phyloP scores from a whole-genome alignment of 2,797 vertebrate genomes.

The Atherinosoma microstoma region DNA sequence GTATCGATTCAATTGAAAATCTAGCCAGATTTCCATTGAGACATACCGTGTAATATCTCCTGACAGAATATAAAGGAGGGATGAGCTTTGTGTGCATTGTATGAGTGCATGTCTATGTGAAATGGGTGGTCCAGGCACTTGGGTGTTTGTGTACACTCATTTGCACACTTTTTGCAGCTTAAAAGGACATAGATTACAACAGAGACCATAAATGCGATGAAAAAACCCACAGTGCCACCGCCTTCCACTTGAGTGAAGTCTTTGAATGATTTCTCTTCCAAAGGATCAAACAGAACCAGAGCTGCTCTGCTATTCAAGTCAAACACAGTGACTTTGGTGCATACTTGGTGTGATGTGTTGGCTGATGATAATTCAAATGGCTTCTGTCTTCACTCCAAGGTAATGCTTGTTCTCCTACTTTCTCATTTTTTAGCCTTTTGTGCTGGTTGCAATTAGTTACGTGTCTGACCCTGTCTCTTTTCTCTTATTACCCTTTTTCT shows the following conservation, averaged over 20 bases:
- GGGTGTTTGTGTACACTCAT: constrained; percentile 28
- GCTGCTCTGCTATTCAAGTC: constrained; percentile 35
- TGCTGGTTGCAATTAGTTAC: constrained; percentile 11
- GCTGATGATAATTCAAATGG: constrained; percentile 62
- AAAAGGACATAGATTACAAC: constrained; percentile 29
- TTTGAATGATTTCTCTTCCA: constrained; percentile 44
- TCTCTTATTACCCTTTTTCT: constrained; percentile 1
- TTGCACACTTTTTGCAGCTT: constrained; percentile 6
- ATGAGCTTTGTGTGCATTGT: not conserved
- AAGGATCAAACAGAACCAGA: constrained; percentile 41
- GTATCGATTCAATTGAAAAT: constrained; percentile 45
- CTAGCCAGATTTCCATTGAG: constrained; percentile 22
- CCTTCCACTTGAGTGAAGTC: constrained; percentile 43
- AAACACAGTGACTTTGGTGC: constrained; percentile 46
- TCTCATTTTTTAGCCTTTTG: constrained; percentile 15
- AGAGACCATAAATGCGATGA: constrained; percentile 6
- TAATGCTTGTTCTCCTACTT: not conserved
- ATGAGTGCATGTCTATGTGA: not conserved
- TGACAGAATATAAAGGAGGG: constrained; percentile 3
- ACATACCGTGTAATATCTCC: not conserved
- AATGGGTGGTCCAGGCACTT: not conserved
- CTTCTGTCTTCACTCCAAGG: constrained; percentile 24
- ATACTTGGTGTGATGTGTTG: constrained; percentile 42
- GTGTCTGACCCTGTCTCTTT: constrained; percentile 12
- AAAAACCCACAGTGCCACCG: constrained; percentile 6